Evolutionary conservation across 2,888 invertebrate species (phyloP), one percentile per base, ranked within the genome.

Genomic region (Eupeodes luniger): DNA sequence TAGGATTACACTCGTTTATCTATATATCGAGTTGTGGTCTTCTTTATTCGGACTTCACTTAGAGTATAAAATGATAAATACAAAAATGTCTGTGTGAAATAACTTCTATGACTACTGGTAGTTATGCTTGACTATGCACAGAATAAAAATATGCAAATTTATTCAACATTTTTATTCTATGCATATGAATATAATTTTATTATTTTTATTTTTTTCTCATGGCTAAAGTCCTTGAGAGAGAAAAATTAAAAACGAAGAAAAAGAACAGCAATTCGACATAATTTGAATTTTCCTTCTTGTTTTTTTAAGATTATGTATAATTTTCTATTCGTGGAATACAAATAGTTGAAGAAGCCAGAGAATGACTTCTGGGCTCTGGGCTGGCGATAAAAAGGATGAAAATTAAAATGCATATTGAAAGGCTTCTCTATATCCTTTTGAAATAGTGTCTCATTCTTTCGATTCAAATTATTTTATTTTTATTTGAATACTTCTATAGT

Each of bases 121-220:
- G 40, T 40, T 40, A 40, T 5, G 40, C 40, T 40, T 40, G 40
- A 40, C 40, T 40, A 40, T 40, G 40, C 40, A 9, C 7, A 53
- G 69, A 19, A 82, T 82, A 80, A 83, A 80, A 27, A 57, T 80
- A 87, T 87, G 87, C 87, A 87, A 87, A 87, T 83, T 47, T 77
- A 76, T 80, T 83, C 69, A 44, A 66, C 62, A 34, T 76, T 80
- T 80, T 83, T 61, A 7, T 40, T 40, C 9, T 40, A 40, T 9
- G 5, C 77, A 67, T 87, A 76, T 83, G 80, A 76, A 86, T 80
- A 83, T 83, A 53, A 69, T 82, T 86, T 78, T 75, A 19, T 78
- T 53, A 51, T 57, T 53, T 12, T 59, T 51, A 59, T 47, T 9
- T 11, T 70, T 49, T 80, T 51, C 40, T 27, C 59, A 40, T 1